Percentiles rank a stretch among this genome's conserved stretches.
Evolutionary conservation across 2,888 invertebrate species (phyloP).

Genomic region (Macrosoma leucophasiata): DNA sequence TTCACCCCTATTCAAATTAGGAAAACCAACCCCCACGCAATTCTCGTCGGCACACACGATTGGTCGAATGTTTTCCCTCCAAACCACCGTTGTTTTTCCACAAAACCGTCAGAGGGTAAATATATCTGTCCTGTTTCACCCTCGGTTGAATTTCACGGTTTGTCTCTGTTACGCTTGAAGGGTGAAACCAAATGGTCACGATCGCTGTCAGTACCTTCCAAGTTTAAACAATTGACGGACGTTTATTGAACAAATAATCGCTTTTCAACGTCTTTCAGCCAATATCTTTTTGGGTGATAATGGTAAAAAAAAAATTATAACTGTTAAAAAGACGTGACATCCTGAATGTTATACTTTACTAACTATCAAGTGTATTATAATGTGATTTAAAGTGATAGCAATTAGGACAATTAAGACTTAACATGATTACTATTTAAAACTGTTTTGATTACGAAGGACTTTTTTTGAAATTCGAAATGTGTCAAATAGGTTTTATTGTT

Average conservation of each 20-base stretch:
- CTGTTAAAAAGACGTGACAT: too few species aligned
- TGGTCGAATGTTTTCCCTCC: constrained; percentile 43
- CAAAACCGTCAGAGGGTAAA: constrained; percentile 47
- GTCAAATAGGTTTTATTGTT: constrained; percentile 31
- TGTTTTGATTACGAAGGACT: too few species aligned
- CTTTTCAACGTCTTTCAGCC: too few species aligned
- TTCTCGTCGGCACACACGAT: constrained; percentile 32
- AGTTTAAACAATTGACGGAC: constrained; percentile 63
- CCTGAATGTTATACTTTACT: too few species aligned
- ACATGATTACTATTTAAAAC: too few species aligned
- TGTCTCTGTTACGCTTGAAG: constrained; percentile 49
- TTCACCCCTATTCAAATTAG: constrained; percentile 34
- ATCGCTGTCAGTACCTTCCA: constrained; percentile 58
- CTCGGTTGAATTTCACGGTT: constrained; percentile 28
- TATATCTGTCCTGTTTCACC: constrained; percentile 43
- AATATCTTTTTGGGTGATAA: constrained; percentile 14
- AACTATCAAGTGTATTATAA: too few species aligned
- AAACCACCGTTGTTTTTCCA: constrained; percentile 48
- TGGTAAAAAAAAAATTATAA: constrained; percentile 18
- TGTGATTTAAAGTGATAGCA: too few species aligned
- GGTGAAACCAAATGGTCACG: constrained; percentile 41
- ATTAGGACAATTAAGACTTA: too few species aligned
- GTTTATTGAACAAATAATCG: constrained; percentile 33
- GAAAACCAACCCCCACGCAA: constrained; percentile 27
- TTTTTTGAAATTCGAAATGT: constrained; percentile 30